phyloP scores from a whole-genome alignment of 2,113 vertebrate species.

The Dromaius novaehollandiae region DNA sequence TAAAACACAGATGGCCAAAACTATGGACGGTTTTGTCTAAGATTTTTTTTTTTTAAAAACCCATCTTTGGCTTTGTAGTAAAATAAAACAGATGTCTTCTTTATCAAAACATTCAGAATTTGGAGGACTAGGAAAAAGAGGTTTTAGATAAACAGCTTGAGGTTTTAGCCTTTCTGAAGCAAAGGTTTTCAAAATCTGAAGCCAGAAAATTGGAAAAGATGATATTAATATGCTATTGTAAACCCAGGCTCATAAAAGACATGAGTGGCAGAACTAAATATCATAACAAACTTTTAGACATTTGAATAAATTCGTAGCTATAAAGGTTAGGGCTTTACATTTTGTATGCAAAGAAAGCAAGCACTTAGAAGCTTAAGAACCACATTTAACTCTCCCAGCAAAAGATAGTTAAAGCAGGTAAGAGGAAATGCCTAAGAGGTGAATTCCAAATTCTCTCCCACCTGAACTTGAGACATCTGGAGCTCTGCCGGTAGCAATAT shows the following conservation, averaged over 20 bases:
- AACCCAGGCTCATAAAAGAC: neutral
- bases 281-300: neutral
- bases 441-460: too few species aligned
- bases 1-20: neutral
- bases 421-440: neutral
- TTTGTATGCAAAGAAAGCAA: neutral
- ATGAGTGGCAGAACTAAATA: neutral
- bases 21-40: neutral
- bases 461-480: neutral
- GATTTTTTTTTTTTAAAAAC: neutral
- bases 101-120: neutral
- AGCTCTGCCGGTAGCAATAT: neutral
- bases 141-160: neutral
- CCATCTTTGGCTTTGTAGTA: neutral
- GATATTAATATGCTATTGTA: neutral
- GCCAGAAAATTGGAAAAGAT: neutral
- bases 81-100: neutral
- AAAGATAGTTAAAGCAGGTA: neutral
- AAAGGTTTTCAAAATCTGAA: neutral
- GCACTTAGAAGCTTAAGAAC: neutral
- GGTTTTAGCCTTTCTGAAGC: neutral
- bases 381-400: neutral
- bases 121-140: neutral
- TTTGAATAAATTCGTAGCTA: neutral
- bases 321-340: neutral